Evolutionary conservation across 1,140 invertebrate species (phyloP).

Genomic region (Pantala flavescens): DNA sequence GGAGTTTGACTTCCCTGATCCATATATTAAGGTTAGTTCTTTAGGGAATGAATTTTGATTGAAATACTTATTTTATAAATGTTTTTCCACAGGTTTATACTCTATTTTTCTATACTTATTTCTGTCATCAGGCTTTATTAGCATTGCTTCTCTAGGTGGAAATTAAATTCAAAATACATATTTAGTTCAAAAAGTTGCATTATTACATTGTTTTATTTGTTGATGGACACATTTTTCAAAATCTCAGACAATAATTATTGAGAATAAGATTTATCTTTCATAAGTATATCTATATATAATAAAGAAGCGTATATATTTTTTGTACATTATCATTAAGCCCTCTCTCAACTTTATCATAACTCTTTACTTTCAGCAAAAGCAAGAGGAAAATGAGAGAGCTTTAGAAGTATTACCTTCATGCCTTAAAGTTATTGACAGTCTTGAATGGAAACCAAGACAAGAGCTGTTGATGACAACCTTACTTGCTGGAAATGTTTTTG

Average conservation of each 20-base stretch:
- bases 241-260: too few relatives aligned
- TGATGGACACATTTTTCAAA: too few relatives aligned
- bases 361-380: slow-evolving; percentile 45
- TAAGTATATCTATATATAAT: too few relatives aligned
- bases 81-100: background rate
- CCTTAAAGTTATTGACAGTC: slow-evolving; percentile 42
- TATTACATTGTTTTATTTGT: too few relatives aligned
- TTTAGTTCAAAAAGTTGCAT: too few relatives aligned
- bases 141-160: too few relatives aligned
- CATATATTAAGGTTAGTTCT: slow-evolving; percentile 56
- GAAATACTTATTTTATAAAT: background rate
- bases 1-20: slow-evolving; percentile 86
- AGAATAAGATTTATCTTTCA: too few relatives aligned
- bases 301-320: too few relatives aligned
- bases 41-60: background rate
- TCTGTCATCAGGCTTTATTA: background rate
- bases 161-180: too few relatives aligned
- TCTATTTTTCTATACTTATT: slow-evolving; percentile 13
- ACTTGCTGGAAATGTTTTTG: slow-evolving; percentile 85
- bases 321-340: too few relatives aligned
- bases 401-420: slow-evolving; percentile 40
- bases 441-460: slow-evolving; percentile 42
- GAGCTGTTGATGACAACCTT: slow-evolving; percentile 47
- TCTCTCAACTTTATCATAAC: too few relatives aligned
- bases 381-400: slow-evolving; percentile 55